Evolutionary conservation across 2,888 invertebrate genomes (phyloP), one percentile per base, ranked within the genome.

Genomic region (Mythimna impura): DNA sequence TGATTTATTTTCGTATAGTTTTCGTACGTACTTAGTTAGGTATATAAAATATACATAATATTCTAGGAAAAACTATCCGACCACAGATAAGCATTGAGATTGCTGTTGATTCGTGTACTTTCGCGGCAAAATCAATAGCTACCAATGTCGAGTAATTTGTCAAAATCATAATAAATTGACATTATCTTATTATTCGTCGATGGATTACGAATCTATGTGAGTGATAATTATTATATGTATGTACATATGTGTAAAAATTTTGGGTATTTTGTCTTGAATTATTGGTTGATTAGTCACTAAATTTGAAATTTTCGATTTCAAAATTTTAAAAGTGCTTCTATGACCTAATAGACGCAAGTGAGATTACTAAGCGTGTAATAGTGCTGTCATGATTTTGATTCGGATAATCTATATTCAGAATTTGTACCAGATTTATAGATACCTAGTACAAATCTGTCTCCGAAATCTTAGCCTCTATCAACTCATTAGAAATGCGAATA

Each of bases 131-230:
- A 78, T 72, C 57, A 72, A 78, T 78, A 25, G 52, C 25, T 54
- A 47, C 12, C 47, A 40, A 61, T 55, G 58, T 65, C 40, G 34
- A 20, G 36, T 73, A 65, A 78, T 80, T 68, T 65, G 65, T 74
- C 78, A 78, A 74, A 80, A 80, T 74, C 50, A 70, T 47, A 61
- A 73, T 66, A 69, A 79, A 72, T 73, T 57, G 61, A 63, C 75
- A 66, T 68, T 80, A 78, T 78, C 78, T 61, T 61, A 36, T 57
- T 54, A 52, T 62, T 80, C 20, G 40, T 43, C 55, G 12, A 55
- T 17, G 64, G 64, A 78, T 80, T 78, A 80, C 40, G 64, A 36
- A 25, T 71, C 3, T 30, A 47, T 50, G 25, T 50, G 2, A 2
- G 8, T 10, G 73, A 78, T 65, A 65, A 65, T 64, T 55, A 9